phyloP scores from a whole-genome alignment of 2,888 invertebrate genomes.

The Drosophila aldrichi region DNA sequence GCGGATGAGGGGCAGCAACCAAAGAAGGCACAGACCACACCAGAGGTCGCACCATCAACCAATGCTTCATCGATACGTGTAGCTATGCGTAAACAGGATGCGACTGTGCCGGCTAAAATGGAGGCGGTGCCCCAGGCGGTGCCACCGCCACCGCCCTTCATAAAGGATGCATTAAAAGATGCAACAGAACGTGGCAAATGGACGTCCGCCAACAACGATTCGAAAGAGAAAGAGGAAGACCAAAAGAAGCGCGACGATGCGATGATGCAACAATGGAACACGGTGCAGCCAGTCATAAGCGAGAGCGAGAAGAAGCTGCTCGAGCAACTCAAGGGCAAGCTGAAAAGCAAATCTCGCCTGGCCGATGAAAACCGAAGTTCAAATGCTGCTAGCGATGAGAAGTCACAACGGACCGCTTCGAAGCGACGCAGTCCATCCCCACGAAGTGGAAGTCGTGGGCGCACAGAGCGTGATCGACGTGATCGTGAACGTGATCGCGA shows the following conservation, averaged over 20 bases:
- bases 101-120: slow-evolving; percentile 13
- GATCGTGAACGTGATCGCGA: slow-evolving; percentile 57
- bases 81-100: slow-evolving; percentile 86
- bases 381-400: slow-evolving; percentile 57
- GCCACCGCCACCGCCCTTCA: slow-evolving; percentile 63
- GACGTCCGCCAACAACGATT: slow-evolving; percentile 81
- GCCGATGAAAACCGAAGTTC: slow-evolving; percentile 66
- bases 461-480: slow-evolving; percentile 46
- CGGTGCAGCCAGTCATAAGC: slow-evolving; percentile 87
- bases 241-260: slow-evolving; percentile 86
- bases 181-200: slow-evolving; percentile 78
- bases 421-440: slow-evolving; percentile 61
- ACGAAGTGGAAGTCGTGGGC: slow-evolving; percentile 59
- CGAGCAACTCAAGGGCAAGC: slow-evolving; percentile 85
- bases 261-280: slow-evolving; percentile 87
- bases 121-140: slow-evolving; percentile 82
- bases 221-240: slow-evolving; percentile 65
- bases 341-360: slow-evolving; percentile 80
- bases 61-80: slow-evolving; percentile 88
- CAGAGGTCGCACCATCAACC: slow-evolving; percentile 16
- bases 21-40: slow-evolving; percentile 52
- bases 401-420: slow-evolving; percentile 50
- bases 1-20: slow-evolving; percentile 44
- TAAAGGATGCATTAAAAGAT: slow-evolving; percentile 49
- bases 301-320: slow-evolving; percentile 87